Base-by-base conservation (phyloP, 2,888 invertebrate species). In the Scaptomyza tumidula region DNA sequence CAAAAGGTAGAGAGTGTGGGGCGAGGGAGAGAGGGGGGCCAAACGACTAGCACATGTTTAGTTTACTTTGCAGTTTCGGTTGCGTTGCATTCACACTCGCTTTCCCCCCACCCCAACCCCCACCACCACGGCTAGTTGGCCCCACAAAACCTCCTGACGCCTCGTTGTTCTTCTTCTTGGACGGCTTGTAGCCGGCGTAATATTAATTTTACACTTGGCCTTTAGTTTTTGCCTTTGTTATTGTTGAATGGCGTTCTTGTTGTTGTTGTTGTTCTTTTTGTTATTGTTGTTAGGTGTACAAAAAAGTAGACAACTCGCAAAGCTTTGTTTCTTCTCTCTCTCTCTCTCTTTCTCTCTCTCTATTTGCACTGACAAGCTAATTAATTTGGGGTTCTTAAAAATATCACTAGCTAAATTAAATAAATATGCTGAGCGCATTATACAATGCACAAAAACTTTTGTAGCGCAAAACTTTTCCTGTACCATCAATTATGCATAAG, bases 171-270 rank as follows among this genome's bases (percentile, higher is more conserved):
- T 29, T 55, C 39, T 53, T 55, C 24, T 50, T 58, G 31, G 60
- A 41, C 72, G 72, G 35, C 65, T 37, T 76, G 72, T 68, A 45
- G 77, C 68, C 74, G 85, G 79, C 76, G 82, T 76, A 81, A 85
- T 90, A 90, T 91, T 90, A 84, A 90, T 90, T 89, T 90, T 90
- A 91, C 91, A 90, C 91, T 90, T 90, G 90, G 90, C 90, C 90
- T 90, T 87, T 90, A 89, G 80, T 88, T 86, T 67, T 67, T 75
- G 65, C 48, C 66, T 62, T 72, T 67, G 78, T 70, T 68, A 55
- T 60, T 24, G 24, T 24, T 24, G 24, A 24, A 24, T 24, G 3
- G 24, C 3, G 24, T 24, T 24, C 2, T 78, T 45, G 58, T 60
- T 24, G 41, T 7, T 62, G 50, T 54, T 49, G 50, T 11, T 66